Base-by-base conservation (phyloP, 2,888 invertebrate genomes). In the Patella caerulea region DNA sequence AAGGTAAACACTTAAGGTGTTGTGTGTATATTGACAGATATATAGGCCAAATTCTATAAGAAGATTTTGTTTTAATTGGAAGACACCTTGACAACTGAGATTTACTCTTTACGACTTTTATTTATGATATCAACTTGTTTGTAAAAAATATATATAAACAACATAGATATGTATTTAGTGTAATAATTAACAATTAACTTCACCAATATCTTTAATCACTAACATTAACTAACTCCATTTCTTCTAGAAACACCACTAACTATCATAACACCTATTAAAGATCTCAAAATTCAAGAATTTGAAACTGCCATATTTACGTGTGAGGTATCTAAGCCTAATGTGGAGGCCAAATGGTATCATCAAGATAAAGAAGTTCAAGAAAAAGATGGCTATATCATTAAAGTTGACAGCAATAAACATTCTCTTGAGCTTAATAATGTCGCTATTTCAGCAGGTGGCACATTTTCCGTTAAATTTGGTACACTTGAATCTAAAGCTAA, bases 341-440 rank as follows among this genome's bases (percentile, higher is more conserved):
- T 86, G 56, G 79, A 77, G 73, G 81, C 79, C 45, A 83, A 77
- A 72, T 84, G 88, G 88, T 83, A 82, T 81, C 86, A 86, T 77
- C 85, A 88, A 72, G 84, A 82, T 34, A 83, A 85, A 78, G 85
- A 85, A 76, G 73, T 88, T 17, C 73, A 95, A 87, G 96, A 96
- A 72, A 96, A 96, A 95, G 97, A 87, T 81, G 84, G 96, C 90
- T 97, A 90, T 94, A 96, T 83, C 88, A 94, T 97, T 29, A 94
- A 96, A 78, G 80, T 81, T 15, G 81, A 85, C 34, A 85, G 83
- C 9, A 81, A 75, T 45, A 78, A 78, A 53, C 87, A 88, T 74
- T 82, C 79, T n/a, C 83, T 88, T 75, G 80, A 83, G 72, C 81
- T 88, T 74, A 79, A 82, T 17, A 82, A 86, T 71, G 85, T 83